A percentile compares a stretch with the other conserved stretches of the same genome.
phyloP scores from a whole-genome alignment of 1,140 invertebrate species.

The Pinna nobilis region DNA sequence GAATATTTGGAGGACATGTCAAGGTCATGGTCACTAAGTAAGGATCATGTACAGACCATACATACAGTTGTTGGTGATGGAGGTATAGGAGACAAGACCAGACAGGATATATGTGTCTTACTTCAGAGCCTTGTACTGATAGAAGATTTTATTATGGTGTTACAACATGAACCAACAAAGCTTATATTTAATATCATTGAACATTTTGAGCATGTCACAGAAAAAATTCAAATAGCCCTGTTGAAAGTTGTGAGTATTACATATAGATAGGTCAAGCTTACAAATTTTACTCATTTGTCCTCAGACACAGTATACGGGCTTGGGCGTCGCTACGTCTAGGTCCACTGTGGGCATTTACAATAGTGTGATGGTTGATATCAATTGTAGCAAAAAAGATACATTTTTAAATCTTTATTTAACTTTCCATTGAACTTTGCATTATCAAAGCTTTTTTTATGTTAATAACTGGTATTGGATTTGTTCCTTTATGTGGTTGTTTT shows the following conservation, averaged over 20 bases:
- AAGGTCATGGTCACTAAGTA: conserved; percentile 46
- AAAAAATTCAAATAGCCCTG: conserved; percentile 32
- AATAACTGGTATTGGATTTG: neutral
- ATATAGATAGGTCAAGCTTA: too few species aligned
- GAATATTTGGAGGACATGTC: conserved; percentile 40
- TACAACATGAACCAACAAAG: conserved; percentile 47
- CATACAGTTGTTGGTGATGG: conserved; percentile 42
- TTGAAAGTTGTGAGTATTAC: conserved; percentile 49
- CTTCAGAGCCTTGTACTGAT: conserved; percentile 39
- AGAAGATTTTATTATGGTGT: conserved; percentile 43
- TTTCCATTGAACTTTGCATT: neutral
- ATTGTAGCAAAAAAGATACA: too few species aligned
- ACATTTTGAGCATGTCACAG: conserved; percentile 44
- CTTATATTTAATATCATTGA: conserved; percentile 43
- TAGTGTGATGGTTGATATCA: too few species aligned
- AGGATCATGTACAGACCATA: conserved; percentile 44
- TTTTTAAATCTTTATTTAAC: too few species aligned
- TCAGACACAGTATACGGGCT: too few species aligned
- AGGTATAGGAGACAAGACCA: conserved; percentile 24
- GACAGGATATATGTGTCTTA: conserved; percentile 24
- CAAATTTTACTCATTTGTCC: too few species aligned
- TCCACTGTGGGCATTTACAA: too few species aligned
- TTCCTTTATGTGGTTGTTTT: neutral
- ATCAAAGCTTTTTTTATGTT: neutral
- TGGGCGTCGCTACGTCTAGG: too few species aligned